Percentiles rank a stretch among this genome's conserved stretches.
Evolutionary conservation across 2,797 vertebrate species (phyloP).

Genomic region (Cetoscarus ocellatus): DNA sequence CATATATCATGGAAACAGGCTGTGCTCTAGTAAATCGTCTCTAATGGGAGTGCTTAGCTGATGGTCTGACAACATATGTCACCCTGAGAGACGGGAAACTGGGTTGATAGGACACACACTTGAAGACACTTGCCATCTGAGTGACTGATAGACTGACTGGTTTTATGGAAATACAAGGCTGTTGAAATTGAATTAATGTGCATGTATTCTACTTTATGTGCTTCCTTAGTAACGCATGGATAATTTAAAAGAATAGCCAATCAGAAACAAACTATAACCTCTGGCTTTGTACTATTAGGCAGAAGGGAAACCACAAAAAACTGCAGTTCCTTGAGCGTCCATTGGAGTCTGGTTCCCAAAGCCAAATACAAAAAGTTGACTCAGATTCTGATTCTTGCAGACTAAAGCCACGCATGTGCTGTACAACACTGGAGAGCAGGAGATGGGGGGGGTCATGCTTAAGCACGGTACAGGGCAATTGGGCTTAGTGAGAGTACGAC

Average conservation of each 20-base stretch:
- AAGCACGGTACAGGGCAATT: no score
- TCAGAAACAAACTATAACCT: neutral
- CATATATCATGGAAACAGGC: conserved; percentile 15
- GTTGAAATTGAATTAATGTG: conserved; percentile 10
- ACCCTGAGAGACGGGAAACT: conserved; percentile 67
- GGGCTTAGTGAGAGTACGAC: no score
- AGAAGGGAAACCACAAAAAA: no score
- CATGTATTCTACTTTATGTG: conserved; percentile 2
- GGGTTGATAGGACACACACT: conserved; percentile 65
- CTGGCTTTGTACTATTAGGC: neutral
- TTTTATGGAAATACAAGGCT: conserved; percentile 22
- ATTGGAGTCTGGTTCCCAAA: neutral
- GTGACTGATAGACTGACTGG: conserved; percentile 24
- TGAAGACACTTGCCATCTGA: conserved; percentile 40
- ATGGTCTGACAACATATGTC: conserved; percentile 54
- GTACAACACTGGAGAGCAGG: no score
- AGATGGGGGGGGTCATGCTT: no score
- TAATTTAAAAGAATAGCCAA: conserved; percentile 14
- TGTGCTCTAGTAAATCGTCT: conserved; percentile 30
- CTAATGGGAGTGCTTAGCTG: conserved; percentile 50
- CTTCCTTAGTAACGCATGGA: conserved; percentile 14
- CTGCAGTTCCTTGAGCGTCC: no score
- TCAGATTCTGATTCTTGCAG: no score
- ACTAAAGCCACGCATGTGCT: no score
- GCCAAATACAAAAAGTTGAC: neutral